These are phyloP conservation scores for Tortricodes alternella DNA, from an alignment of 2,888 invertebrate species.

Conservation along the genomic window DNA sequence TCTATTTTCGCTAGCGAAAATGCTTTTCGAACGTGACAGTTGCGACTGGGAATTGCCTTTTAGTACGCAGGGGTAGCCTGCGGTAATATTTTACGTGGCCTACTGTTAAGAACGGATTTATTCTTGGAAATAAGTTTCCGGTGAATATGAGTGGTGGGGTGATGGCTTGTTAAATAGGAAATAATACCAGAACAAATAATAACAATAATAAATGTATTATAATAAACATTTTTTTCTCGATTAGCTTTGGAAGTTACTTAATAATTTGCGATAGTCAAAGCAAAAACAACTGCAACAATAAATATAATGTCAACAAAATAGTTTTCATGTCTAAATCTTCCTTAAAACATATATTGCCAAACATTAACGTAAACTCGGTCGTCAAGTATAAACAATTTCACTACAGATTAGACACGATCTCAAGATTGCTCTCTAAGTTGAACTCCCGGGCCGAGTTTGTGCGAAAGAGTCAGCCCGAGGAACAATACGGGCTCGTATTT, in stretches of 20 bases:
- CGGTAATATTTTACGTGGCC: slow-evolving; percentile 30
- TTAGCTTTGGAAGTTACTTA: too few species aligned
- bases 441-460: slow-evolving; percentile 8
- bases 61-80: slow-evolving; percentile 7
- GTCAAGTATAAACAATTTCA: slow-evolving; percentile 4
- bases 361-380: not conserved
- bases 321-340: too few species aligned
- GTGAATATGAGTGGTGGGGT: not conserved
- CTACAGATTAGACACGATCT: slow-evolving; percentile 22
- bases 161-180: not conserved
- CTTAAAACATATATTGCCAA: not conserved
- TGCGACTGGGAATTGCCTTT: slow-evolving; percentile 38
- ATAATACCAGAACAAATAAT: not conserved
- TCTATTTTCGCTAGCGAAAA: slow-evolving; percentile 47
- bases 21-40: slow-evolving; percentile 46
- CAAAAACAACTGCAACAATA: too few species aligned
- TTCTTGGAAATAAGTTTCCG: slow-evolving; percentile 6
- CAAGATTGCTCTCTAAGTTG: slow-evolving; percentile 15
- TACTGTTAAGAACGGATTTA: slow-evolving; percentile 14
- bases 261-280: too few species aligned
- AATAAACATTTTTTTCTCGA: too few species aligned
- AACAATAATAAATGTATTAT: not conserved
- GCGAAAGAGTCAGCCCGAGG: slow-evolving; percentile 23
- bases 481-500: slow-evolving; percentile 41
- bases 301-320: too few species aligned